These are phyloP conservation scores for Vandiemenella viatica DNA, from an alignment of 2,888 invertebrate species.

Conservation along the genomic window DNA sequence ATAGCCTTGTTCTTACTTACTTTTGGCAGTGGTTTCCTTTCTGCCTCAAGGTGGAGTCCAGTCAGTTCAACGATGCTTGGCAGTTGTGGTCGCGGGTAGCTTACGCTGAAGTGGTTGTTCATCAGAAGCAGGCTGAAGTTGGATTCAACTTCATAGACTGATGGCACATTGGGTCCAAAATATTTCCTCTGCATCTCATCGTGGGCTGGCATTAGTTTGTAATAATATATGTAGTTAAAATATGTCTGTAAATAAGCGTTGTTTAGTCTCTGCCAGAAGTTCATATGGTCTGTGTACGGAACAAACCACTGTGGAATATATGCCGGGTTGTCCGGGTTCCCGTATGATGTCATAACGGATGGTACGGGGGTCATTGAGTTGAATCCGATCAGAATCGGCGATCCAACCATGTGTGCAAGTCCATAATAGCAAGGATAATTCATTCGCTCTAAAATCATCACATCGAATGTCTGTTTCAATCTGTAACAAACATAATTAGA, in stretches of 20 bases:
- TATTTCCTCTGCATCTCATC: not conserved
- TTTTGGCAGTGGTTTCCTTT: not conserved
- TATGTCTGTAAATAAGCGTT: not conserved
- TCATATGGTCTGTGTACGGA: conserved; percentile 18
- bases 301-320: conserved; percentile 23
- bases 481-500: no score
- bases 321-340: conserved; percentile 25
- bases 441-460: conserved; percentile 39
- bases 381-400: conserved; percentile 35
- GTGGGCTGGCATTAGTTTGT: not conserved
- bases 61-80: not conserved
- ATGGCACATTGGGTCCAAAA: not conserved
- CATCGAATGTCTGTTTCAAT: conserved; percentile 30
- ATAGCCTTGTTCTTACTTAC: no score
- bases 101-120: conserved; percentile 9
- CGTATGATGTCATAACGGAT: conserved; percentile 21
- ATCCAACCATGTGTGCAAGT: not conserved
- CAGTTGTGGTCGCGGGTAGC: not conserved
- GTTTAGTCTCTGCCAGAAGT: conserved; percentile 21
- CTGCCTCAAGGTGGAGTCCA: not conserved
- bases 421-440: conserved; percentile 12
- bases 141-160: conserved; percentile 3
- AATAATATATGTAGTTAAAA: not conserved
- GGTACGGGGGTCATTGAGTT: conserved; percentile 22
- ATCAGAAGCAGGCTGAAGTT: conserved; percentile 15